Evolutionary conservation across 2,888 invertebrate genomes (phyloP).

Genomic region (Hoplodrina ambigua): DNA sequence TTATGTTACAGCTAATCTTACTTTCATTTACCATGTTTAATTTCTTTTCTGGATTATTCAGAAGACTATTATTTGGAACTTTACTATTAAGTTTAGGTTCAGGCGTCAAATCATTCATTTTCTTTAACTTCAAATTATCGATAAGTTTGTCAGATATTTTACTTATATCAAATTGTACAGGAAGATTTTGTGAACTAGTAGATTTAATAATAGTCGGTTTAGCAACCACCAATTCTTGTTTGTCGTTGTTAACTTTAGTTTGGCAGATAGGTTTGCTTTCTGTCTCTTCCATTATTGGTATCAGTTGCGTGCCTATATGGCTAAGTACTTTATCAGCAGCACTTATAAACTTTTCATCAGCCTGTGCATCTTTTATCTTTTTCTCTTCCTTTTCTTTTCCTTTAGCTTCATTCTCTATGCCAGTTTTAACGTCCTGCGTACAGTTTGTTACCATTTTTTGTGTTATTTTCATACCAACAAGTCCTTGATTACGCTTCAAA

Average conservation of each 20-base stretch:
- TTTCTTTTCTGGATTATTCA: constrained; percentile 1
- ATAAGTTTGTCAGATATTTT: constrained; percentile 32
- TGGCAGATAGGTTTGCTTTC: not conserved
- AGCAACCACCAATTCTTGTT: not conserved
- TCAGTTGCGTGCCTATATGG: constrained; percentile 29
- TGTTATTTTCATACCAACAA: constrained; percentile 72
- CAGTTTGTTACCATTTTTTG: constrained; percentile 24
- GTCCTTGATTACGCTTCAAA: constrained; percentile 72
- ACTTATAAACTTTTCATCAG: constrained; percentile 15
- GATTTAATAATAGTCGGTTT: not conserved
- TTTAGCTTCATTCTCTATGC: not conserved
- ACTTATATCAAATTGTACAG: constrained; percentile 23
- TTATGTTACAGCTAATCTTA: not conserved
- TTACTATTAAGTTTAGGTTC: constrained; percentile 9
- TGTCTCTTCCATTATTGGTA: constrained; percentile 22
- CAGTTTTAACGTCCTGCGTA: not conserved
- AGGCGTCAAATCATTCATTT: not conserved
- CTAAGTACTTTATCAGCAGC: constrained; percentile 27
- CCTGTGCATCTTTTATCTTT: not conserved
- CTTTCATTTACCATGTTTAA: not conserved
- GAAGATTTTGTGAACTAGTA: constrained; percentile 10
- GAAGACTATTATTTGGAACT: not conserved
- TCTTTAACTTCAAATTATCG: constrained; percentile 19
- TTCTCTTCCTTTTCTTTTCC: not conserved
- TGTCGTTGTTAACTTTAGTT: not conserved